Percentiles rank a stretch among this genome's conserved stretches.
These are phyloP conservation scores for Alces alces DNA, from an alignment of 2,113 vertebrate species.

Conservation along the genomic window DNA sequence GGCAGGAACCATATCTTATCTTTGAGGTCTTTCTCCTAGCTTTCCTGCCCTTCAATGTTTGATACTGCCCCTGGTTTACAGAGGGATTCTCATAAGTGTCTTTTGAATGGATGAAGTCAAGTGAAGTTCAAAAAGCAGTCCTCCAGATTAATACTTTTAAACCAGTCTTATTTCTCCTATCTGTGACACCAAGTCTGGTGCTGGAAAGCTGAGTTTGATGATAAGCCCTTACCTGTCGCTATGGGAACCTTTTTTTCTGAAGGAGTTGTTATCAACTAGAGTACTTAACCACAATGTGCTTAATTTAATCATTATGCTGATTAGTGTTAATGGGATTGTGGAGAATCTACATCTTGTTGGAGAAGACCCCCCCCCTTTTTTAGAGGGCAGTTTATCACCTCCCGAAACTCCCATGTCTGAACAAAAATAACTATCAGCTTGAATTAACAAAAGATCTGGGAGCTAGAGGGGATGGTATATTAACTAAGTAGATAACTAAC, in stretches of 20 bases:
- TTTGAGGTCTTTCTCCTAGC: conserved; percentile 8
- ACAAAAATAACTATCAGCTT: conserved; percentile 44
- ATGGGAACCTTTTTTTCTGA: conserved; percentile 42
- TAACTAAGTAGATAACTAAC: conserved; percentile 1
- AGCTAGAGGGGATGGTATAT: background rate
- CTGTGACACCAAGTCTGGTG: background rate
- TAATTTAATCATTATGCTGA: conserved; percentile 58
- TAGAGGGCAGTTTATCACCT: background rate
- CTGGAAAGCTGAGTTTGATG: conserved; percentile 38
- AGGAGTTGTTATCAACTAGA: conserved; percentile 47
- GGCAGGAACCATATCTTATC: background rate
- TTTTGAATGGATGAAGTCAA: conserved; percentile 55
- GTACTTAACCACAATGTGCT: conserved; percentile 41
- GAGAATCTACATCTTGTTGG: conserved; percentile 4
- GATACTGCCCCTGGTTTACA: background rate
- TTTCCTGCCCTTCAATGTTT: background rate
- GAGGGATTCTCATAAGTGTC: background rate
- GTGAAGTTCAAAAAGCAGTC: conserved; percentile 46
- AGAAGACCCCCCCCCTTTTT: background rate
- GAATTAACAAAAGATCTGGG: conserved; percentile 28
- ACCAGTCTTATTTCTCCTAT: conserved; percentile 13
- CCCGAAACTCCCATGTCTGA: background rate
- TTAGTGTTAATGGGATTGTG: conserved; percentile 57
- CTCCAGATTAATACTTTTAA: conserved; percentile 31
- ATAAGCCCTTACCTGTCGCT: conserved; percentile 56